Conservation (phyloP, 2,888 invertebrate species). For the Drosophila gaucha region DNA sequence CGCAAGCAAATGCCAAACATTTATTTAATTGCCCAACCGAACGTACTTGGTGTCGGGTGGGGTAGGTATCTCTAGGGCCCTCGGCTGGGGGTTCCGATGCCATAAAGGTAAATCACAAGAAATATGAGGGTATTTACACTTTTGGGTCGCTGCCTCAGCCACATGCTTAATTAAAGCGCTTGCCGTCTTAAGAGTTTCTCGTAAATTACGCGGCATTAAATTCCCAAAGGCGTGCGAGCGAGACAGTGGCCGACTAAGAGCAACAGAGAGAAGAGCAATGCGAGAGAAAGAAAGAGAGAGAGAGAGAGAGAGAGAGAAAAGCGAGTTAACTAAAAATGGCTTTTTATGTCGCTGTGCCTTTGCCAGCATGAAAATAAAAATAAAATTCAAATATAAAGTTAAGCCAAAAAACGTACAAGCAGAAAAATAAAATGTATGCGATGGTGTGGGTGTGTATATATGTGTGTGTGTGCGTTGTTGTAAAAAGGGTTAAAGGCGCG, state of each 20-base stretch:
- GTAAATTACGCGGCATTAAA: conserved; percentile 79
- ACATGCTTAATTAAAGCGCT: conserved; percentile 80
- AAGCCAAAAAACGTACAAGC: conserved; percentile 70
- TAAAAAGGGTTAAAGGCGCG: conserved; percentile 71
- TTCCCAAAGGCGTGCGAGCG: conserved; percentile 42
- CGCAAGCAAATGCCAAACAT: conserved; percentile 65
- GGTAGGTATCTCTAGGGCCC: not conserved
- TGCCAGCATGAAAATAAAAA: conserved; percentile 76
- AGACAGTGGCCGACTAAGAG: not conserved
- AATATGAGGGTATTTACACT: conserved; percentile 79
- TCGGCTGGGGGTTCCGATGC: conserved; percentile 39
- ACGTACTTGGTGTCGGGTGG: conserved; percentile 8
- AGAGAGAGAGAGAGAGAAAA: conserved; percentile 13
- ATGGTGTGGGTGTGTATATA: conserved; percentile 6
- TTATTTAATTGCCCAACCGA: conserved; percentile 63
- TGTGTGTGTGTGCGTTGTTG: conserved; percentile 14
- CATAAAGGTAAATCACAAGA: conserved; percentile 77
- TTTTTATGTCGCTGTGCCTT: conserved; percentile 71
- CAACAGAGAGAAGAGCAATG: not conserved
- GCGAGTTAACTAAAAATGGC: conserved; percentile 71
- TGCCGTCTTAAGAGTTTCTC: conserved; percentile 76
- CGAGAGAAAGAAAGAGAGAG: not conserved
- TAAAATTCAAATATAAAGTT: conserved; percentile 78
- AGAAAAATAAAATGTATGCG: conserved; percentile 61
- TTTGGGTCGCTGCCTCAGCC: conserved; percentile 78